A percentile compares a stretch with the other conserved stretches of the same genome.
These are phyloP conservation scores for Prinia subflava DNA, from an alignment of 2,113 vertebrate genomes.

Conservation along the genomic window DNA sequence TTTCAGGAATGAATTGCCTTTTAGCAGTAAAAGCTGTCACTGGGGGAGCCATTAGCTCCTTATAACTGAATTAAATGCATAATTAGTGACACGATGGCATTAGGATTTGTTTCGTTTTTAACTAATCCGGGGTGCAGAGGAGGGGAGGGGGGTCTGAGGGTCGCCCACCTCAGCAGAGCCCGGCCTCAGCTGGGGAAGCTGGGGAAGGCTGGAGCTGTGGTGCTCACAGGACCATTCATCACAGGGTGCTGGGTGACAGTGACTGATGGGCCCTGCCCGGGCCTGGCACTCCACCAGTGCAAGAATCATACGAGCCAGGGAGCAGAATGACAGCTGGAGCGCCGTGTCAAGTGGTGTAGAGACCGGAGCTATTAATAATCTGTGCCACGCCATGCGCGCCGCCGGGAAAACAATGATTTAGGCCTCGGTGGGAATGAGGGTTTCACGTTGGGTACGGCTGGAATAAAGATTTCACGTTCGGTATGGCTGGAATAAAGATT, in stretches of 20 bases:
- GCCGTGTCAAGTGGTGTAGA: conserved; percentile 96
- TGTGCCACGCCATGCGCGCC: conserved; percentile 86
- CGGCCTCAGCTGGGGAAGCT: conserved; percentile 83
- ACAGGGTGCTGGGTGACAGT: conserved; percentile 91
- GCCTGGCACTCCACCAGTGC: conserved; percentile 91
- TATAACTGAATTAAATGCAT: conserved; percentile 98
- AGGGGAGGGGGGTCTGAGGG: not conserved
- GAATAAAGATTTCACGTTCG: too few relatives aligned
- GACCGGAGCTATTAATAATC: conserved; percentile 99
- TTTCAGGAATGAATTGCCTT: conserved; percentile 95
- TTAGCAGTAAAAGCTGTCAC: conserved; percentile 94
- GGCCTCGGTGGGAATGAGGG: conserved; percentile 13
- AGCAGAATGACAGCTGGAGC: conserved; percentile 98
- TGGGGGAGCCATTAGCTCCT: conserved; percentile 96
- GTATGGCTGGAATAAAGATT: conserved; percentile 80
- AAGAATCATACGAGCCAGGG: conserved; percentile 90
- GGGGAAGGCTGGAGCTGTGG: not conserved
- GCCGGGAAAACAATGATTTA: conserved; percentile 81
- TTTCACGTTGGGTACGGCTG: too few relatives aligned
- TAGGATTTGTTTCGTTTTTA: conserved; percentile 88
- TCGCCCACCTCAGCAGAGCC: conserved; percentile 56
- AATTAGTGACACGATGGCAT: conserved; percentile 96
- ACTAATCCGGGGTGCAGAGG: conserved; percentile 59
- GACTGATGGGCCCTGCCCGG: conserved; percentile 91
- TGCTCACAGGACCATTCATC: conserved; percentile 89